These are phyloP conservation scores for Geophilus truncorum DNA, from an alignment of 2,888 invertebrate genomes.

Conservation along the genomic window DNA sequence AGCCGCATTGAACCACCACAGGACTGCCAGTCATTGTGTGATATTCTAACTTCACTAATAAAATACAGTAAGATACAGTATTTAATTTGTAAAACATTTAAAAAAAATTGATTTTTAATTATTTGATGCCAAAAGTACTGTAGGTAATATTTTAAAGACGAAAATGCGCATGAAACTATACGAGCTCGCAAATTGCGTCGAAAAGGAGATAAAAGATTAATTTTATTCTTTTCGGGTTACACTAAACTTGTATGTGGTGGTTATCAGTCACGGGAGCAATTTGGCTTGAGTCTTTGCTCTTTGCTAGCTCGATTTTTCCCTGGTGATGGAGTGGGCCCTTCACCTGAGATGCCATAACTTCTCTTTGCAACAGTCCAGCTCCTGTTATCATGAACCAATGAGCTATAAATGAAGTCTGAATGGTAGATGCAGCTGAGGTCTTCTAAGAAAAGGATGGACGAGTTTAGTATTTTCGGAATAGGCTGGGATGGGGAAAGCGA, in stretches of 20 bases:
- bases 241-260: neutral
- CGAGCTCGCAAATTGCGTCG: neutral
- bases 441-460: neutral
- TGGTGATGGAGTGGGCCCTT: slow-evolving; percentile 12
- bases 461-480: neutral
- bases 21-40: no score
- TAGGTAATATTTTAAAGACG: no score
- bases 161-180: no score
- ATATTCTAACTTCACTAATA: no score
- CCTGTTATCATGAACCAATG: slow-evolving; percentile 25
- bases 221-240: neutral
- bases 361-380: neutral
- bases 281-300: slow-evolving; percentile 4
- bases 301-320: neutral
- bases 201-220: neutral
- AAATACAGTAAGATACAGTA: no score
- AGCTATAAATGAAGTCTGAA: slow-evolving; percentile 24
- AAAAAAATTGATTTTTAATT: no score
- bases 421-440: slow-evolving; percentile 15
- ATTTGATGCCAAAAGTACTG: no score
- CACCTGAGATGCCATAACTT: slow-evolving; percentile 17
- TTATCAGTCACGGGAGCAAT: slow-evolving; percentile 15
- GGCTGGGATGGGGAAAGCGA: neutral
- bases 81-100: no score
- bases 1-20: no score